These are phyloP conservation scores for Hypotaenidia philippensis DNA, from an alignment of 2,797 vertebrate genomes.

Conservation along the genomic window DNA sequence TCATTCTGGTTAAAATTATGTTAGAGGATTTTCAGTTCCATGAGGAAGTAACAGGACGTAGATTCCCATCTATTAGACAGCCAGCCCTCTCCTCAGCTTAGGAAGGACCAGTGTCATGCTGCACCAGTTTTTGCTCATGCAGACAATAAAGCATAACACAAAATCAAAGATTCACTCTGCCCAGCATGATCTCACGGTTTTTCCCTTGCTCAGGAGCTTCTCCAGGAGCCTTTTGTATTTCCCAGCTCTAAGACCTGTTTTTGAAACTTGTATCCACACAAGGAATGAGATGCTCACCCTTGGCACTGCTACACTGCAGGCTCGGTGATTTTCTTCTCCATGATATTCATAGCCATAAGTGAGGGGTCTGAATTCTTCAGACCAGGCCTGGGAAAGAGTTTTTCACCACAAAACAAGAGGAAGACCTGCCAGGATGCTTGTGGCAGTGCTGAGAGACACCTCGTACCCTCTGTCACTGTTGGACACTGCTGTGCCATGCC, in stretches of 20 bases:
- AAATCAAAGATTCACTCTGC: not conserved
- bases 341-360: not conserved
- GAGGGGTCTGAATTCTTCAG: not conserved
- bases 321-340: not conserved
- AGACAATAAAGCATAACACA: not conserved
- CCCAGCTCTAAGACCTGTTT: not conserved
- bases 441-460: not conserved
- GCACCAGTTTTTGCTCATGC: not conserved
- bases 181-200: not conserved
- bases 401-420: not conserved
- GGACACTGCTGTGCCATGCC: not conserved
- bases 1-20: not conserved
- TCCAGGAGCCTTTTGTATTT: not conserved
- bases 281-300: not conserved
- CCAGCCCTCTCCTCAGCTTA: not conserved
- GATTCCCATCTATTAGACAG: not conserved
- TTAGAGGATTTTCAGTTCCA: not conserved
- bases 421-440: not conserved
- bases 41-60: not conserved
- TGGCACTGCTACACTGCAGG: fast-evolving
- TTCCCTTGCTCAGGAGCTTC: not conserved
- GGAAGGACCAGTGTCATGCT: not conserved
- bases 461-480: fast-evolving
- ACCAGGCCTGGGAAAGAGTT: not conserved
- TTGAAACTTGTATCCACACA: not conserved